These are phyloP conservation scores for Opisthograptis luteolata DNA, from an alignment of 2,888 invertebrate species.

Conservation along the genomic window DNA sequence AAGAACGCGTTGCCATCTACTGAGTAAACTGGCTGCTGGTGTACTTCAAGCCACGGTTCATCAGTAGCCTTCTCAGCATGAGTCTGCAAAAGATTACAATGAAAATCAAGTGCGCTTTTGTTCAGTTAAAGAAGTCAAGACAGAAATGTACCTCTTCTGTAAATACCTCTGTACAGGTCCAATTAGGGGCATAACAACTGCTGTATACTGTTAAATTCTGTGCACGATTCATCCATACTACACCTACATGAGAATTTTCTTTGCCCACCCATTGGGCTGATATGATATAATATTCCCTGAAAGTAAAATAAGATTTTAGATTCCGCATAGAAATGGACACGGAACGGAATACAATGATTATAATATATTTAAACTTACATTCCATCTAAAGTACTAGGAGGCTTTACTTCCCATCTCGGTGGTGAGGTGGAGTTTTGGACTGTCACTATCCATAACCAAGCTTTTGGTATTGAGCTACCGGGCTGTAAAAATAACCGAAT, in stretches of 20 bases:
- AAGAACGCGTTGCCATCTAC: constrained; percentile 93
- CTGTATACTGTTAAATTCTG: constrained; percentile 96
- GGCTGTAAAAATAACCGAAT: constrained; percentile 81
- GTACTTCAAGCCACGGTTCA: constrained; percentile 93
- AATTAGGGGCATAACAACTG: constrained; percentile 91
- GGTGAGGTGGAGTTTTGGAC: constrained; percentile 87
- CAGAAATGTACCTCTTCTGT: constrained; percentile 26
- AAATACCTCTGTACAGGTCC: constrained; percentile 92
- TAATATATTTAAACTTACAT: constrained; percentile 87
- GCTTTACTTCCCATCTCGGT: constrained; percentile 87
- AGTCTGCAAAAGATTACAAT: constrained; percentile 76
- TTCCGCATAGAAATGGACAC: neutral
- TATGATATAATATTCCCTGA: constrained; percentile 95
- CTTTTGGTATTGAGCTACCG: constrained; percentile 93
- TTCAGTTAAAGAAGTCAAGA: constrained; percentile 7
- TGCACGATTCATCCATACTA: constrained; percentile 96
- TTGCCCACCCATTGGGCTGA: constrained; percentile 95
- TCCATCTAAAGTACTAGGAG: constrained; percentile 90
- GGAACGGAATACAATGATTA: neutral
- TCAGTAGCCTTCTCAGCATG: constrained; percentile 93
- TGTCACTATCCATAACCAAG: constrained; percentile 92
- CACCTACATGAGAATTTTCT: constrained; percentile 90
- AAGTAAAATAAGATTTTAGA: constrained; percentile 32
- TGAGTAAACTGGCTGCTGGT: constrained; percentile 93
- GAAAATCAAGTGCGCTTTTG: constrained; percentile 19